Percentiles rank a stretch among this genome's conserved stretches.
Conservation (phyloP, 2,888 invertebrate species). For the Lepidonotus clava region DNA sequence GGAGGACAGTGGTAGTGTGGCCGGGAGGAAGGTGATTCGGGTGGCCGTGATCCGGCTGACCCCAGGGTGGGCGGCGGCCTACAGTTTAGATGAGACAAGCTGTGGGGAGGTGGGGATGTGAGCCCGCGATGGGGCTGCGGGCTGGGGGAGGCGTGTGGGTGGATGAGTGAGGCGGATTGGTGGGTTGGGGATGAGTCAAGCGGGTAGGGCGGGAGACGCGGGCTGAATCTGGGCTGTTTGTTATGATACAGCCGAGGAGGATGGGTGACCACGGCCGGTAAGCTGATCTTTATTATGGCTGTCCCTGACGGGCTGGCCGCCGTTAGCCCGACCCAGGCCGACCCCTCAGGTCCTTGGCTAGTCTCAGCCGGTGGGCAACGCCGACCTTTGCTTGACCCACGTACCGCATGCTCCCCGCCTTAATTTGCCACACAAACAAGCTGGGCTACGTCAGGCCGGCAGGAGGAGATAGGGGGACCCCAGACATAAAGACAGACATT, state of each 20-base stretch:
- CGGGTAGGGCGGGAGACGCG: no score
- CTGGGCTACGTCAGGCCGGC: not conserved
- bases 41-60: not conserved
- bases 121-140: not conserved
- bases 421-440: slow-evolving; percentile 48
- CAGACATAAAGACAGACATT: no score
- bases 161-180: no score
- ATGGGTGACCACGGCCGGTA: slow-evolving; percentile 21
- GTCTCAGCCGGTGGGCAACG: slow-evolving; percentile 29
- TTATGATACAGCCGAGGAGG: slow-evolving; percentile 13
- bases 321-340: not conserved
- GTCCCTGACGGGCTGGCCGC: slow-evolving; percentile 23
- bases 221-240: not conserved
- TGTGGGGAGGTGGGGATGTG: not conserved
- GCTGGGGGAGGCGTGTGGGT: not conserved
- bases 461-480: not conserved
- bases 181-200: no score
- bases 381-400: slow-evolving; percentile 24
- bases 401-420: not conserved
- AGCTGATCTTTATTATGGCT: slow-evolving; percentile 50
- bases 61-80: not conserved
- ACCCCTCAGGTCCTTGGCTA: slow-evolving; percentile 10
- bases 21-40: not conserved
- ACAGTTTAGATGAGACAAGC: not conserved
- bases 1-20: not conserved